phyloP scores from a whole-genome alignment of 2,113 vertebrate species.

The Pedetes capensis region DNA sequence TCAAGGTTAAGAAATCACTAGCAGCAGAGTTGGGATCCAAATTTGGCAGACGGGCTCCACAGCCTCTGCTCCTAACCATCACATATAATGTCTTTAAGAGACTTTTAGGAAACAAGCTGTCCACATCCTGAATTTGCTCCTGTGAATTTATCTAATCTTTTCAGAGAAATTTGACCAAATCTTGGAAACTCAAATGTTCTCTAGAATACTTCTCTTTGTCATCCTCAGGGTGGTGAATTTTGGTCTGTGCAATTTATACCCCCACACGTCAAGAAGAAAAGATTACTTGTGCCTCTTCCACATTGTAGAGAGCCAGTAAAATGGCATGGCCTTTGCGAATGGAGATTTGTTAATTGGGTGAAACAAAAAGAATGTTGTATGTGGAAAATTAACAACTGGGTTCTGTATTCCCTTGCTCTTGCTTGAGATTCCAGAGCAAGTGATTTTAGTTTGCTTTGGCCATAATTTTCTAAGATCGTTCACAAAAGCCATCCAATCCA shows the following conservation, averaged over 20 bases:
- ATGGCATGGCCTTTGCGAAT: conserved; percentile 35
- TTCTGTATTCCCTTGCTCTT: conserved; percentile 8
- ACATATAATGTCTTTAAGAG: not conserved
- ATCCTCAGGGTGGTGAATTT: not conserved
- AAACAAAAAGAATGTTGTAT: conserved; percentile 45
- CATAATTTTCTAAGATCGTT: conserved; percentile 1
- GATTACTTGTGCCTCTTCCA: conserved; percentile 29
- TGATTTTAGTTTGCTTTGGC: not conserved
- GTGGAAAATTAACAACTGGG: conserved; percentile 37
- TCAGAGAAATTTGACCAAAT: not conserved
- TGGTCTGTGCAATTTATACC: not conserved
- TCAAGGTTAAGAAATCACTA: not conserved
- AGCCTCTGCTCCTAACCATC: not conserved
- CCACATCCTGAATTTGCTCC: not conserved
- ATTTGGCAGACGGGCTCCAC: not conserved
- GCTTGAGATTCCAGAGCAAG: not conserved
- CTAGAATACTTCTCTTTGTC: not conserved
- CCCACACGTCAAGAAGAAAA: conserved; percentile 51
- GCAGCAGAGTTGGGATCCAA: not conserved
- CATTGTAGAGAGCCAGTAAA: conserved; percentile 32
- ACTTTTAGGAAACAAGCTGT: not conserved
- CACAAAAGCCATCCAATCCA: not conserved
- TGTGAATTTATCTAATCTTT: conserved; percentile 14
- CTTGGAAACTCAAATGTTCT: not conserved
- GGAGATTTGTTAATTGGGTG: conserved; percentile 16